Conservation (phyloP, 2,888 invertebrate species). For the Dione juno region DNA sequence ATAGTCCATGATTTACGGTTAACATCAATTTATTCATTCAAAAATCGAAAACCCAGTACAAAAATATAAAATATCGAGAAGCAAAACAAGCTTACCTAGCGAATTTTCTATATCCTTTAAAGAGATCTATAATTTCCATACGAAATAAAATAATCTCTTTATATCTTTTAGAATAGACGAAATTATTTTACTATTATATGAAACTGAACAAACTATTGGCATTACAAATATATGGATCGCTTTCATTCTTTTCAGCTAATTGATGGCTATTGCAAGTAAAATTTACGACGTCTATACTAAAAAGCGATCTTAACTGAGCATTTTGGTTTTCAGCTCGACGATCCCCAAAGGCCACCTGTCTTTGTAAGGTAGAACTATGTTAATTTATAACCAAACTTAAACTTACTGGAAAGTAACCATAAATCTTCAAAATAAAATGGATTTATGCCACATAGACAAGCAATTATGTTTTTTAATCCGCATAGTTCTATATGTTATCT, state of each 20-base stretch:
- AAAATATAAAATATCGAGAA: too few relatives aligned
- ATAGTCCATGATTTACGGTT: too few relatives aligned
- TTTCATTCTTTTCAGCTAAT: conserved; percentile 35
- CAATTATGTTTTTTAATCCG: not conserved
- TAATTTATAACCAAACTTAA: conserved; percentile 28
- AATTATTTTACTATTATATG: not conserved
- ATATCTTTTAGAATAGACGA: not conserved
- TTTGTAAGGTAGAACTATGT: conserved; percentile 32
- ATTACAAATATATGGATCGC: conserved; percentile 13
- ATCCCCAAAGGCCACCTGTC: conserved; percentile 39
- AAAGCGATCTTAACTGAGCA: conserved; percentile 41
- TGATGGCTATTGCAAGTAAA: conserved; percentile 35
- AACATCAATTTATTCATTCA: too few relatives aligned
- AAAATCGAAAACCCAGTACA: too few relatives aligned
- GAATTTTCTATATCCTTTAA: too few relatives aligned
- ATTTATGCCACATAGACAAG: not conserved
- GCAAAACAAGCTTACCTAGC: too few relatives aligned
- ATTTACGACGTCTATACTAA: conserved; percentile 36
- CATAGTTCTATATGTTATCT: not conserved
- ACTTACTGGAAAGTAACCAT: conserved; percentile 15
- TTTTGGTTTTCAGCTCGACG: conserved; percentile 28
- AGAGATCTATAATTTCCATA: too few relatives aligned
- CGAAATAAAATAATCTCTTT: not conserved
- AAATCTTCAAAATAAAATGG: conserved; percentile 1
- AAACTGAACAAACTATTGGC: not conserved